These are phyloP conservation scores for Brachypodius melanocephalos DNA, from an alignment of 2,113 vertebrate genomes.

Conservation along the genomic window DNA sequence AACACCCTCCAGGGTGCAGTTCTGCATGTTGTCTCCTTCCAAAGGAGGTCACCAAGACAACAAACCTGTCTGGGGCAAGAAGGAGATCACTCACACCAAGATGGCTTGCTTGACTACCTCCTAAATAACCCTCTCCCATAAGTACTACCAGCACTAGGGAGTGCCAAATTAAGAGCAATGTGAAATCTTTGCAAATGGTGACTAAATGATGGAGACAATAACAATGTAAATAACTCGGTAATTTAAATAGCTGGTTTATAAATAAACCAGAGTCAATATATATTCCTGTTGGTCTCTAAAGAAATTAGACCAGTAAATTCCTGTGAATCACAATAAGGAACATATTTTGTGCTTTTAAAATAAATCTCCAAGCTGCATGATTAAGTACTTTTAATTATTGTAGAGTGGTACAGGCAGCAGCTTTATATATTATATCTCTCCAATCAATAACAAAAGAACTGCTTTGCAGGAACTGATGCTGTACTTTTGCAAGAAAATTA, in stretches of 20 bases:
- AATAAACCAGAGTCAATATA: constrained; percentile 61
- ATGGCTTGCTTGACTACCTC: not conserved
- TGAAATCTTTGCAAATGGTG: constrained; percentile 31
- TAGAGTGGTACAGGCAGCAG: constrained; percentile 58
- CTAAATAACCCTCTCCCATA: not conserved
- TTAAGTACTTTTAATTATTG: constrained; percentile 71
- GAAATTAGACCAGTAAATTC: constrained; percentile 69
- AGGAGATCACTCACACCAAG: not conserved
- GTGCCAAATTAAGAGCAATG: constrained; percentile 52
- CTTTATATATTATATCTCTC: constrained; percentile 64
- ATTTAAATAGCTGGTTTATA: constrained; percentile 63
- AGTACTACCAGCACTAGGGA: not conserved
- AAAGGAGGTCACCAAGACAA: not conserved
- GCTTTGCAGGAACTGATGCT: constrained; percentile 45
- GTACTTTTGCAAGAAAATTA: constrained; percentile 48
- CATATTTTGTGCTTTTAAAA: constrained; percentile 62
- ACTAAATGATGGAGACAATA: constrained; percentile 65
- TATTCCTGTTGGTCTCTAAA: constrained; percentile 59
- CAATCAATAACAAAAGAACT: constrained; percentile 58
- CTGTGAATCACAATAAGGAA: constrained; percentile 63
- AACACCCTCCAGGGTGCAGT: not conserved
- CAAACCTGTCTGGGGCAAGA: not conserved
- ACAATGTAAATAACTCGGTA: constrained; percentile 61
- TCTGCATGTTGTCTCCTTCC: not conserved
- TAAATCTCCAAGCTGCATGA: constrained; percentile 59